Conservation (phyloP, 1,140 invertebrate genomes). For the Ceratosolen fusciceps region DNA sequence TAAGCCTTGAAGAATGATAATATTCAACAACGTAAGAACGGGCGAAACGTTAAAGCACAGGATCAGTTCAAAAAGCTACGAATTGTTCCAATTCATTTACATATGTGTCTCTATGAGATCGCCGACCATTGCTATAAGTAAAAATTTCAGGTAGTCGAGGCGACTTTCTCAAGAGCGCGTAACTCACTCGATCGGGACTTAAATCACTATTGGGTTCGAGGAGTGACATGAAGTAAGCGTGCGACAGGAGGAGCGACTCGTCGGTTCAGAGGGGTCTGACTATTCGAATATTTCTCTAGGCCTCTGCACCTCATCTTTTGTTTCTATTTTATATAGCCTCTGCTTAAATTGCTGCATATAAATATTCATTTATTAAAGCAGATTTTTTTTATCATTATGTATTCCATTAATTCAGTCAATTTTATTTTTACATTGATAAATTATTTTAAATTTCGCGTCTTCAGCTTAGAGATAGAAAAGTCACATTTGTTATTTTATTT, state of each 20-base stretch:
- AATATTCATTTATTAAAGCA: not conserved
- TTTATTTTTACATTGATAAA: too few relatives aligned
- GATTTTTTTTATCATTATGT: not conserved
- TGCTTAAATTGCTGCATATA: not conserved
- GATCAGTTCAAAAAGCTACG: constrained; percentile 10
- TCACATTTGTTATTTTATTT: too few relatives aligned
- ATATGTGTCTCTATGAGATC: constrained; percentile 4
- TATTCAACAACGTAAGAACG: too few relatives aligned
- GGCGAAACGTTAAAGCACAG: not conserved
- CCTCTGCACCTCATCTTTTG: not conserved
- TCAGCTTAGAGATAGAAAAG: too few relatives aligned
- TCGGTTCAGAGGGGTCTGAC: not conserved
- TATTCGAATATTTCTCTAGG: not conserved
- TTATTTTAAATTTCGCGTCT: too few relatives aligned
- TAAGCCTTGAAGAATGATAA: not conserved
- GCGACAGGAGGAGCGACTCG: not conserved
- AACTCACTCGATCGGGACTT: constrained; percentile 45
- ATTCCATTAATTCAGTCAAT: not conserved
- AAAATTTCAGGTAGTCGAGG: constrained; percentile 23
- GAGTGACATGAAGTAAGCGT: constrained; percentile 34
- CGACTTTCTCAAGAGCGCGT: constrained; percentile 41
- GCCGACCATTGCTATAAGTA: constrained; percentile 23
- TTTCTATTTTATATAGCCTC: not conserved
- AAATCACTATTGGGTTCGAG: constrained; percentile 32
- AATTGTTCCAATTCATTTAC: constrained; percentile 43